Conservation (phyloP, 1,140 invertebrate species). For the Euwallacea similis region DNA sequence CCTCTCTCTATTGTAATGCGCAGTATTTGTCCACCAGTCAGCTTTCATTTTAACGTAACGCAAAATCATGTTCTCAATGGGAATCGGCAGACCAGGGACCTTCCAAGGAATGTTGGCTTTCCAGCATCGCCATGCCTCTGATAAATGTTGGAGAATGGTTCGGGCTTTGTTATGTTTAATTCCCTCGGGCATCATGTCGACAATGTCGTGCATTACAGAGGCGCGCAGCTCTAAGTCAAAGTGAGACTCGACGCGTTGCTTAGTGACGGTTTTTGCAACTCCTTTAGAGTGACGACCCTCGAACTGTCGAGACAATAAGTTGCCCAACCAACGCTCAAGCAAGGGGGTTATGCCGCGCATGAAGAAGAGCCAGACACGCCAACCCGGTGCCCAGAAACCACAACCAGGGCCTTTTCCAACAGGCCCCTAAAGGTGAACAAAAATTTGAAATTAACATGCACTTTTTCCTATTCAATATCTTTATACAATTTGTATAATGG, state of each 20-base stretch:
- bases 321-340: constrained; percentile 97
- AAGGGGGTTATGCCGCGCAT: constrained; percentile 98
- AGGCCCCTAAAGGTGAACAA: constrained; percentile 70
- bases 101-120: constrained; percentile 99
- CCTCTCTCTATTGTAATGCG: constrained; percentile 98
- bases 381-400: constrained; percentile 98
- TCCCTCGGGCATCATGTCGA: constrained; percentile 99
- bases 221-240: constrained; percentile 98
- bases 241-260: constrained; percentile 98
- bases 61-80: constrained; percentile 99
- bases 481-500: background rate
- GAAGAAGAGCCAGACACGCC: constrained; percentile 99
- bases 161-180: constrained; percentile 99
- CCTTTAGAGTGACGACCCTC: constrained; percentile 97
- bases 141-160: constrained; percentile 97
- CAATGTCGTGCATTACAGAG: constrained; percentile 99
- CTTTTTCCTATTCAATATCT: background rate
- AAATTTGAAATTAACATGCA: no score
- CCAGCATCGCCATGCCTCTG: constrained; percentile 99
- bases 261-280: constrained; percentile 99
- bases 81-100: constrained; percentile 94
- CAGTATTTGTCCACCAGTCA: constrained; percentile 99
- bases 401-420: constrained; percentile 99
- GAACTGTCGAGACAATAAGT: constrained; percentile 96
- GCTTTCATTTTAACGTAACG: constrained; percentile 99